These are phyloP conservation scores for Hoplostethus mediterraneus DNA, from an alignment of 2,797 vertebrate species.

Conservation along the genomic window DNA sequence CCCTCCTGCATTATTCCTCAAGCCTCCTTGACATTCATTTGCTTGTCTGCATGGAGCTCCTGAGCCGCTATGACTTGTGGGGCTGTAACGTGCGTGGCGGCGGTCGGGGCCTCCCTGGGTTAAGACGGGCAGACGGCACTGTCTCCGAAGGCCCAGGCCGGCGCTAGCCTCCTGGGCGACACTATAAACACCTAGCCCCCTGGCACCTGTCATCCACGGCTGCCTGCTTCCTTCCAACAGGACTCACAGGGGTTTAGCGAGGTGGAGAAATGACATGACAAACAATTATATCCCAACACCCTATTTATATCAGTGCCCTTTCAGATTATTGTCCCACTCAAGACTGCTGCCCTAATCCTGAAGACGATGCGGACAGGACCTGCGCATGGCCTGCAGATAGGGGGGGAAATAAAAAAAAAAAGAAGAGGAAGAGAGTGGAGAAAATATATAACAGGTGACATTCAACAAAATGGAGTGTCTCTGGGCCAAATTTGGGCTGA, in stretches of 20 bases:
- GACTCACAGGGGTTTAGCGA: conserved; percentile 87
- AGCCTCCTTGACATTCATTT: conserved; percentile 15
- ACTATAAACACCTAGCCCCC: conserved; percentile 89
- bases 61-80: conserved; percentile 16
- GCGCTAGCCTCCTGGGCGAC: conserved; percentile 84
- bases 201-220: conserved; percentile 91
- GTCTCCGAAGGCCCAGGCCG: conserved; percentile 63
- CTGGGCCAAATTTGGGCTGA: conserved; percentile 90
- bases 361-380: conserved; percentile 78
- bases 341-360: conserved; percentile 87
- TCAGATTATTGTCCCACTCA: conserved; percentile 86
- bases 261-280: conserved; percentile 89
- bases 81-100: neutral
- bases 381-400: conserved; percentile 33
- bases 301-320: conserved; percentile 91
- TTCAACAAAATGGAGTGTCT: conserved; percentile 92
- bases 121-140: conserved; percentile 58
- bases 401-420: conserved; percentile 7
- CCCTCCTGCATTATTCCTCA: neutral
- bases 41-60: conserved; percentile 6
- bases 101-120: conserved; percentile 23
- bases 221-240: conserved; percentile 91
- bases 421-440: conserved; percentile 2
- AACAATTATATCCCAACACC: conserved; percentile 92
- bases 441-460: conserved; percentile 85